These are phyloP conservation scores for Helogale parvula DNA, from an alignment of 2,113 vertebrate genomes.

Conservation along the genomic window DNA sequence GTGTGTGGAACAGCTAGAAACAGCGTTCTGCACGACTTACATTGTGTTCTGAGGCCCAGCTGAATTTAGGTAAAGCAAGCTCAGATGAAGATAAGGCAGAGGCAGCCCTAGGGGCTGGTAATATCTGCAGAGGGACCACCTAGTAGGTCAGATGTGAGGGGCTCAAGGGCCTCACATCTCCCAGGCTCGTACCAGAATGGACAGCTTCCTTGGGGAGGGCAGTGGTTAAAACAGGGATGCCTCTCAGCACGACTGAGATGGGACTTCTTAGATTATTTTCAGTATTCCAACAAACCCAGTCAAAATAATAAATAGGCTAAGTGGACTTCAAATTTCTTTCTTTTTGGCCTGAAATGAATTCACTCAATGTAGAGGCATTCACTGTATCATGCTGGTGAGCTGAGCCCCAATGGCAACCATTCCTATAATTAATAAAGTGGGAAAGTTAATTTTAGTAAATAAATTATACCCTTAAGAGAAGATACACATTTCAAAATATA, in stretches of 20 bases:
- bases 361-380: not conserved
- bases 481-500: not conserved
- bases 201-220: accelerated
- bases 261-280: not conserved
- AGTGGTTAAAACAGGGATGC: not conserved
- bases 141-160: not conserved
- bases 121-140: conserved; percentile 20
- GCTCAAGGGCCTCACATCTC: not conserved
- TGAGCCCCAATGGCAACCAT: not conserved
- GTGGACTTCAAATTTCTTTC: not conserved
- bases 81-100: not conserved
- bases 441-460: conserved; percentile 29
- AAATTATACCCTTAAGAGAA: not conserved
- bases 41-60: not conserved
- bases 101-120: not conserved
- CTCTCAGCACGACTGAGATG: not conserved
- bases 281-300: not conserved
- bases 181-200: not conserved
- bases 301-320: not conserved
- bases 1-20: conserved; percentile 50
- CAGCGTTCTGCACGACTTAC: not conserved
- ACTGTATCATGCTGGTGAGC: not conserved
- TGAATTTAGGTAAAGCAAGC: conserved; percentile 44
- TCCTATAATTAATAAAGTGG: not conserved
- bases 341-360: conserved; percentile 28